Base-by-base conservation (phyloP, 2,113 vertebrate species). In the Oostethus manadensis region DNA sequence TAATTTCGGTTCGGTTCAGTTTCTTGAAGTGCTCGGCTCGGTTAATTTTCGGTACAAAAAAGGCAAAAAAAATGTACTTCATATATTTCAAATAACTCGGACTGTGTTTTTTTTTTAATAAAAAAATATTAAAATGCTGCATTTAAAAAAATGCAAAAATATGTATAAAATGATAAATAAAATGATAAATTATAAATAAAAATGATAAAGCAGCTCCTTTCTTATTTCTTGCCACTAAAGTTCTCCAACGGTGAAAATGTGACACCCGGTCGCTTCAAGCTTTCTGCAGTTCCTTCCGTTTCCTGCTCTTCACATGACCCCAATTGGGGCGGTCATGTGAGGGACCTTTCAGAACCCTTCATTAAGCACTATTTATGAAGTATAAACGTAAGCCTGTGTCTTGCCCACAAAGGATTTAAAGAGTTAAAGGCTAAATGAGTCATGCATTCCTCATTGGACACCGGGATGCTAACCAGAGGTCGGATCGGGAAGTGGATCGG, bases 221-320 rank as follows among this genome's bases (percentile, higher is more conserved):
- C 11, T 42, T 42, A 42, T 42, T 42, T 42, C 51, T 54, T 20
- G 35, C 33, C 6, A 9, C 33, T 14, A 20, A 40, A 20, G 11
- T 15, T 13, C n/a, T 7, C 10, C 10, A 11, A 20, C 1, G n/a
- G n/a, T 3, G 11, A 11, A 33, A 55, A 38, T 55, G 35, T 55
- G 33, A 55, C 53, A 16, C 53, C 11, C 5, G 1, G 18, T 21
- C 4, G 33, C 53, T 38, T 20, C 7, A 18, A 40, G 20, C 18
- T 55, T 55, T 54, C 21, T 40, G 11, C 13, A 40, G 38, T 2
- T n/a, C 10, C 18, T 10, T 50, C 11, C 11, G 17, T 15, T 22
- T 44, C 21, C 58, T 40, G 22, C 45, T 3, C 10, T 1, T 72
- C 80, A 85, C 84, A 81, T 80, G 81, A 83, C 45, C 18, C 33